Conservation (phyloP, 2,113 vertebrate genomes). For the Heterotilapia buettikoferi region DNA sequence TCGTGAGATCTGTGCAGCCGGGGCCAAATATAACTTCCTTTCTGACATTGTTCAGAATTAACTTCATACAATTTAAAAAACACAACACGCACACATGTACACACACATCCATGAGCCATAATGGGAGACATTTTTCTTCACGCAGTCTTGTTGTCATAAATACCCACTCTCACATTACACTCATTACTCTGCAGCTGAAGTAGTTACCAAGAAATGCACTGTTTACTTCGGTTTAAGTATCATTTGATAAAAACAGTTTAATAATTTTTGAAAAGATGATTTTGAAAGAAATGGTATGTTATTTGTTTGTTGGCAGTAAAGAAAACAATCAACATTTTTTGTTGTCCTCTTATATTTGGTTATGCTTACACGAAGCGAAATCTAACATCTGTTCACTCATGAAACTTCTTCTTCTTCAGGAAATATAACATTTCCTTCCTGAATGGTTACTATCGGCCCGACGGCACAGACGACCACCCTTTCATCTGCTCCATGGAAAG, state of each 20-base stretch:
- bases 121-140: neutral
- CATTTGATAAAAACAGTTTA: neutral
- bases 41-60: neutral
- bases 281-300: neutral
- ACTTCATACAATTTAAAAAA: neutral
- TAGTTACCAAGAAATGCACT: neutral
- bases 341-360: neutral
- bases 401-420: constrained; percentile 52
- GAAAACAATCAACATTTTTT: neutral
- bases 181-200: neutral
- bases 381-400: neutral
- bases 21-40: neutral
- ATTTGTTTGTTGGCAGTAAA: neutral
- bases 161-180: neutral
- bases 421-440: constrained; percentile 86
- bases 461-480: constrained; percentile 86
- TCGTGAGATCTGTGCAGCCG: neutral
- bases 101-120: neutral
- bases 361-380: neutral
- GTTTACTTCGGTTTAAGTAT: neutral
- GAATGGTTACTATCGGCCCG: constrained; percentile 83
- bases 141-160: neutral
- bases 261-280: neutral
- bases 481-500: constrained; percentile 91
- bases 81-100: neutral